A percentile compares a stretch with the other conserved stretches of the same genome.
phyloP scores from a whole-genome alignment of 2,113 vertebrate genomes.

The Aplodontia rufa region DNA sequence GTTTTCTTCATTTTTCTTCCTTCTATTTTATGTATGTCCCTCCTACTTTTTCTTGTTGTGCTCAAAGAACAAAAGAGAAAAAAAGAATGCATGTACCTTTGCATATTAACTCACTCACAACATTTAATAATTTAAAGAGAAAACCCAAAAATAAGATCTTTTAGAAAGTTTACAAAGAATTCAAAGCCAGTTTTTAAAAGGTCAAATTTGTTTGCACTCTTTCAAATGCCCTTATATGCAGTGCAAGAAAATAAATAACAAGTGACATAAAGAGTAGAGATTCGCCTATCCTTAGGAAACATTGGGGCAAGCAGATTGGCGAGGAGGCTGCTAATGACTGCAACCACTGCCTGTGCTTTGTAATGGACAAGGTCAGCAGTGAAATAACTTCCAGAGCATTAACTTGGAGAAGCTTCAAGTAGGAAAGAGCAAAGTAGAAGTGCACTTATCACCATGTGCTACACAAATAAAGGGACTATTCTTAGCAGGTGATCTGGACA shows the following conservation, averaged over 20 bases:
- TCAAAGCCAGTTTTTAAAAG: not conserved
- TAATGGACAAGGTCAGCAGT: conserved; percentile 13
- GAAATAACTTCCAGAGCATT: conserved; percentile 26
- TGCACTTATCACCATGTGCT: not conserved
- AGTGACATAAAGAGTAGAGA: not conserved
- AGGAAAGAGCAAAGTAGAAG: not conserved
- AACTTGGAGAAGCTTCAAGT: conserved; percentile 41
- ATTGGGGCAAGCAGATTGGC: not conserved
- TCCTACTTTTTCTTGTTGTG: not conserved
- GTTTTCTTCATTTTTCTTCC: not conserved
- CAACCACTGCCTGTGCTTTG: not conserved
- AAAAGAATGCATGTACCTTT: not conserved
- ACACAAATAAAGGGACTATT: not conserved
- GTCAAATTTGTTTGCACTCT: not conserved
- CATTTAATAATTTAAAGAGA: not conserved
- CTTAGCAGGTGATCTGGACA: not conserved
- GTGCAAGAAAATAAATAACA: not conserved
- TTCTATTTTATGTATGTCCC: not conserved
- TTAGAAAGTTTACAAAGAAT: not conserved
- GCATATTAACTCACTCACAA: not conserved
- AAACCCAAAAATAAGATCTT: not conserved
- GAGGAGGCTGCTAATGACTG: conserved; percentile 8
- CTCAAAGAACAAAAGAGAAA: not conserved
- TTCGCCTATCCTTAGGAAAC: not conserved
- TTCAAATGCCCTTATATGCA: not conserved